phyloP scores from a whole-genome alignment of 2,797 vertebrate genomes.

The Myotis planiceps region DNA sequence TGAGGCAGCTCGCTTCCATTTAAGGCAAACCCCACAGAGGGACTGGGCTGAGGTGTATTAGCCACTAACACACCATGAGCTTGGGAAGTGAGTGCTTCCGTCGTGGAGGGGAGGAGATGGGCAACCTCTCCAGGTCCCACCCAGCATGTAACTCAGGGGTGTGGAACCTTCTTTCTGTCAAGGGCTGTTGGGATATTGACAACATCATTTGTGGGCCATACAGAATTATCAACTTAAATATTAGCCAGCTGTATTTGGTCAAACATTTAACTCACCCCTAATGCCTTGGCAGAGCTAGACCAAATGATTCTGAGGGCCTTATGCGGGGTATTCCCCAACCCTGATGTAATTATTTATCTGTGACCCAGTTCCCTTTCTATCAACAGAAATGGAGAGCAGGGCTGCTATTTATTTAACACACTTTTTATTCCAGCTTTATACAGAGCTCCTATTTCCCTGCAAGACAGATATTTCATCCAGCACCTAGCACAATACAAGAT shows the following conservation, averaged over 20 bases:
- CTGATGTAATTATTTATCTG: neutral
- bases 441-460: neutral
- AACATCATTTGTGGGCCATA: too few relatives aligned
- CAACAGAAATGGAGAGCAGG: neutral
- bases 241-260: too few relatives aligned
- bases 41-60: neutral
- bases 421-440: neutral
- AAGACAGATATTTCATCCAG: neutral
- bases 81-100: neutral
- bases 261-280: too few relatives aligned
- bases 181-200: too few relatives aligned
- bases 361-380: neutral
- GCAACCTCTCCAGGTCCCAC: neutral
- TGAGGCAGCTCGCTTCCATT: neutral
- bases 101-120: fast-evolving
- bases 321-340: too few relatives aligned
- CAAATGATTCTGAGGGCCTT: too few relatives aligned
- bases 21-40: neutral
- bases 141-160: neutral
- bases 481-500: neutral
- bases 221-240: too few relatives aligned
- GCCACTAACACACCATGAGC: neutral
- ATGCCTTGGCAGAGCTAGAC: too few relatives aligned
- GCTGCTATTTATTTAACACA: neutral
- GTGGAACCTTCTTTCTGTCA: too few relatives aligned